Conservation (phyloP, 2,888 invertebrate species). For the Drosophila yooni region DNA sequence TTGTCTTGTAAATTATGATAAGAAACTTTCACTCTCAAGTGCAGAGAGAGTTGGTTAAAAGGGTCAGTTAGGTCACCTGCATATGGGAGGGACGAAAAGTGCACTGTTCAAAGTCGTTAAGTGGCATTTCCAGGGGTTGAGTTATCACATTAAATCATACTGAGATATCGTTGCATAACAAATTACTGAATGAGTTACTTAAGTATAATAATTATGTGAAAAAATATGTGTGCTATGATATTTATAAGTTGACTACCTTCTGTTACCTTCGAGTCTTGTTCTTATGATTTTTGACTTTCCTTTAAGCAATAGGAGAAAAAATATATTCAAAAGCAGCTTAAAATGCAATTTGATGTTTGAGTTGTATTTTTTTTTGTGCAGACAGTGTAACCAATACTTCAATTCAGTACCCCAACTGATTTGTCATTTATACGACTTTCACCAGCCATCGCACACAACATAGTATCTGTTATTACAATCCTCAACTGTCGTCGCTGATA, state of each 20-base stretch:
- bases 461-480: constrained; percentile 32
- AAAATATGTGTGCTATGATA: too few relatives aligned
- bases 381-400: not conserved
- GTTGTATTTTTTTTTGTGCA: not conserved
- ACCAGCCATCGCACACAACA: constrained; percentile 7
- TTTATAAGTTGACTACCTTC: too few relatives aligned
- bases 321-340: not conserved
- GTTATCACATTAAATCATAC: constrained; percentile 23
- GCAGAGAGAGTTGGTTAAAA: constrained; percentile 48
- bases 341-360: not conserved
- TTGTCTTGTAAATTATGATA: constrained; percentile 81
- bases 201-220: not conserved
- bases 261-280: too few relatives aligned
- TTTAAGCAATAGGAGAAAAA: not conserved
- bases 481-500: constrained; percentile 50
- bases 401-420: not conserved
- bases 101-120: constrained; percentile 9
- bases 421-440: constrained; percentile 17
- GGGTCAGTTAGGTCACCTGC: constrained; percentile 61
- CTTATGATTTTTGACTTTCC: not conserved
- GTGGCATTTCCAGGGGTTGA: constrained; percentile 11
- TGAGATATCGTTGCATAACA: constrained; percentile 1
- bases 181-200: not conserved
- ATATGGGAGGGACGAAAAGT: constrained; percentile 31
- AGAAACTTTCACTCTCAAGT: constrained; percentile 64